Evolutionary conservation across 2,888 invertebrate genomes (phyloP).

Genomic region (Tipula vernalis): DNA sequence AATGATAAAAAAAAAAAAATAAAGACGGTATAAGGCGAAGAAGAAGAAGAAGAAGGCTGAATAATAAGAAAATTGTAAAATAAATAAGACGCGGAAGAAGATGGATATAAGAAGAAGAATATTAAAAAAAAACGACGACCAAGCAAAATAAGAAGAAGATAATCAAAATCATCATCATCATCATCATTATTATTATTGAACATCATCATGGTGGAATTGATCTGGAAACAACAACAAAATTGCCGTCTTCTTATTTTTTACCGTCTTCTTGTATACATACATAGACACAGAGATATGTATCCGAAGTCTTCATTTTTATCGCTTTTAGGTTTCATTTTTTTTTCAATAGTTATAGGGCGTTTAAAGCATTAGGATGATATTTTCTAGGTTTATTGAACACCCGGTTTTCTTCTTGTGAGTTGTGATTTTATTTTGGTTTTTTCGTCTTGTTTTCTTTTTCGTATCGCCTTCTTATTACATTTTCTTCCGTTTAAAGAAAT

Average conservation of each 20-base stretch:
- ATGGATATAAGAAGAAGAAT: not conserved
- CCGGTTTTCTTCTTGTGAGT: not conserved
- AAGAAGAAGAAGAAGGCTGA: not conserved
- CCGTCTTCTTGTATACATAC: not conserved
- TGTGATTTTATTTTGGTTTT: not conserved
- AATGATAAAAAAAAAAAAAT: not conserved
- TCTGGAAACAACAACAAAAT: not conserved
- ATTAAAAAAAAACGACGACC: not conserved
- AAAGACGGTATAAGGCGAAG: not conserved
- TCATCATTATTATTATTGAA: not conserved
- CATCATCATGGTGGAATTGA: slow-evolving; percentile 4
- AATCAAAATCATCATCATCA: not conserved
- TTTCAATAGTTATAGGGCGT: not conserved
- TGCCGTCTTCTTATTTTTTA: not conserved
- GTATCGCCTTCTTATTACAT: not conserved
- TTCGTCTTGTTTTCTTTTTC: not conserved
- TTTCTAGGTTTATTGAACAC: not conserved
- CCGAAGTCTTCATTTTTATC: not conserved
- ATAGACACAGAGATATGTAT: too few relatives aligned
- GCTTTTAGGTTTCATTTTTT: not conserved
- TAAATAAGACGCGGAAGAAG: not conserved
- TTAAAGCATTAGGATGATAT: not conserved
- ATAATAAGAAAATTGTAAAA: slow-evolving; percentile 4
- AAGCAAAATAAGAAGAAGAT: not conserved
- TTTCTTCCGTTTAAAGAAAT: not conserved